phyloP scores from a whole-genome alignment of 2,888 invertebrate species.

The Ephialtes manifestator region DNA sequence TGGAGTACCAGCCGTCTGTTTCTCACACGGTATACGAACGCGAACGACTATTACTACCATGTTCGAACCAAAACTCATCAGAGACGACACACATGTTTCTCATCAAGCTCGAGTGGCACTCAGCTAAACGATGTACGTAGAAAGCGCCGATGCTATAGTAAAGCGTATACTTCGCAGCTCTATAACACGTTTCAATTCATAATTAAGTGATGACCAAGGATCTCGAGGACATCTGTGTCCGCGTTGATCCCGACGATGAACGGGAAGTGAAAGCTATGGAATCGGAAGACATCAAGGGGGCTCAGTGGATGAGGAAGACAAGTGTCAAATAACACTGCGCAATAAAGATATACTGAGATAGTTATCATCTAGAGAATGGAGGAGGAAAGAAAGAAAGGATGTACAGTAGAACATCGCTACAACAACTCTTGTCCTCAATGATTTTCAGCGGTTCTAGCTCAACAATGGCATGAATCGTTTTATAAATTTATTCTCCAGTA shows the following conservation, averaged over 20 bases:
- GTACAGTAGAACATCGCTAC: constrained; percentile 14
- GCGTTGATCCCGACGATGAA: constrained; percentile 36
- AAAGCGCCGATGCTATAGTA: constrained; percentile 2
- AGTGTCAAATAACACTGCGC: constrained; percentile 31
- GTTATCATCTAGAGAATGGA: background rate
- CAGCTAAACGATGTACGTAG: constrained; percentile 35
- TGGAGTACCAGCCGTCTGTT: constrained; percentile 61
- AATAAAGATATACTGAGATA: background rate
- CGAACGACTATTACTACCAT: constrained; percentile 47
- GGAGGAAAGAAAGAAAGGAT: background rate
- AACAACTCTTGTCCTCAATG: background rate
- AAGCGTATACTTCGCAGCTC: constrained; percentile 24
- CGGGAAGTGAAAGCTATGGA: background rate
- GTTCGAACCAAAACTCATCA: constrained; percentile 66
- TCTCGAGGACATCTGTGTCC: constrained; percentile 49
- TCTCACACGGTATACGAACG: constrained; percentile 53
- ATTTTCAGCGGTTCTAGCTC: background rate
- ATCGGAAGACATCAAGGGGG: constrained; percentile 21
- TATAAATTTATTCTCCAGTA: background rate
- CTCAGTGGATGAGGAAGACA: constrained; percentile 31
- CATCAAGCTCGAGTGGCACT: constrained; percentile 69
- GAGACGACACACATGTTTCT: constrained; percentile 68
- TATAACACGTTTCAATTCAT: constrained; percentile 59
- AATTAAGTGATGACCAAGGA: constrained; percentile 63
- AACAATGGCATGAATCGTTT: background rate